Percentiles rank a stretch among this genome's conserved stretches.
phyloP scores from a whole-genome alignment of 2,888 invertebrate species.

The Podotricha telesiphe region DNA sequence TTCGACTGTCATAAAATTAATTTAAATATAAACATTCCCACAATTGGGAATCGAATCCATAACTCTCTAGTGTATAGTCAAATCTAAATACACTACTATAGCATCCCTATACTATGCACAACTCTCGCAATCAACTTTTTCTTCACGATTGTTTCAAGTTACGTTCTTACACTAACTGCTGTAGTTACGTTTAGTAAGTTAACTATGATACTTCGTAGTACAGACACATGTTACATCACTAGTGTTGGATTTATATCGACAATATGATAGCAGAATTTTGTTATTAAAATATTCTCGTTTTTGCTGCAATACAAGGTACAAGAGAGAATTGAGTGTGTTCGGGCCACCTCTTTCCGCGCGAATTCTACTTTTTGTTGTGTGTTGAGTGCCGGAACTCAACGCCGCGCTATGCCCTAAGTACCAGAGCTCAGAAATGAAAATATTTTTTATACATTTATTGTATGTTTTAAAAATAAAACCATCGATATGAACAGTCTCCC shows the following conservation, averaged over 20 bases:
- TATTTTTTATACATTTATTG: no score
- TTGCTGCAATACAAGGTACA: no score
- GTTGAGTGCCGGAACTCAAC: no score
- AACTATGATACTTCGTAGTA: neutral
- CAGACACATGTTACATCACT: constrained; percentile 76
- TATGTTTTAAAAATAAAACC: constrained; percentile 7
- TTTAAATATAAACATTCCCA: neutral
- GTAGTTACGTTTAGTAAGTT: constrained; percentile 7
- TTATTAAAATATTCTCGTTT: neutral
- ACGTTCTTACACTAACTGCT: neutral
- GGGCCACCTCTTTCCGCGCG: no score
- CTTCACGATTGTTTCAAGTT: neutral
- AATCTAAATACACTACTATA: no score
- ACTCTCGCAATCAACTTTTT: neutral
- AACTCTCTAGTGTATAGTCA: no score
- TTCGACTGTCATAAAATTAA: neutral
- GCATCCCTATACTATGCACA: no score
- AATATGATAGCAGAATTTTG: constrained; percentile 28
- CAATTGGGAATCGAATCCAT: neutral
- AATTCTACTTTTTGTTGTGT: no score
- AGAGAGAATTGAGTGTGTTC: no score
- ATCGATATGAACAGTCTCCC: constrained; percentile 56
- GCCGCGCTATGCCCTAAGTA: no score
- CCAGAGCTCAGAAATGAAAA: no score
- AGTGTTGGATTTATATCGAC: constrained; percentile 66